phyloP scores from a whole-genome alignment of 2,888 invertebrate species.

The Agrypnus murinus region DNA sequence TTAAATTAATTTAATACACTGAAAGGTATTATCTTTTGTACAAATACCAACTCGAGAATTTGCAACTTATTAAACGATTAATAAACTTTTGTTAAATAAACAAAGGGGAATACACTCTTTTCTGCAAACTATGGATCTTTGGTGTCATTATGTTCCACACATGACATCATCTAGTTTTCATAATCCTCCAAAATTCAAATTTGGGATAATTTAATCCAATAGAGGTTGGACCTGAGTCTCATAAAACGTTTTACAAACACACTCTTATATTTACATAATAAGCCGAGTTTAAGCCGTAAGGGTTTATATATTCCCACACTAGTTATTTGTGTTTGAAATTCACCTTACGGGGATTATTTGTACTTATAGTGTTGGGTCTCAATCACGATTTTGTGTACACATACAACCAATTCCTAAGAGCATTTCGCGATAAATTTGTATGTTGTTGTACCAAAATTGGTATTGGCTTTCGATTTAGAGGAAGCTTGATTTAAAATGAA shows the following conservation, averaged over 20 bases:
- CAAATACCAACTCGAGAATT: no score
- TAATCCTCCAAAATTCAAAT: constrained; percentile 6
- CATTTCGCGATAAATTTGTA: not conserved
- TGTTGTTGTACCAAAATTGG: not conserved
- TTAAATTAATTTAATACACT: no score
- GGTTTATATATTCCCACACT: not conserved
- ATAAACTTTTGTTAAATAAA: no score
- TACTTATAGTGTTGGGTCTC: not conserved
- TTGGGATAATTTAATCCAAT: constrained; percentile 13
- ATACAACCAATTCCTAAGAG: constrained; percentile 15
- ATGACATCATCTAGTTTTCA: not conserved
- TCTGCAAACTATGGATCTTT: no score
- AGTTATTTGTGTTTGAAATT: constrained; percentile 19
- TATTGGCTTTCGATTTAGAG: not conserved
- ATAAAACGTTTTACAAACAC: constrained; percentile 16
- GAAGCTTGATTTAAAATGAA: constrained; percentile 1
- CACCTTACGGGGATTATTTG: constrained; percentile 15
- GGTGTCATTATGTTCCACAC: not conserved
- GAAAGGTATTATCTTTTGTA: no score
- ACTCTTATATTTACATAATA: constrained; percentile 20
- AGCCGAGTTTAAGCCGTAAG: constrained; percentile 1
- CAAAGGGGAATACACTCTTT: no score
- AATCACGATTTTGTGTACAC: constrained; percentile 25
- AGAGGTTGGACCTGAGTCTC: constrained; percentile 2
- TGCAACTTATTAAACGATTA: no score